These are phyloP conservation scores for Varroa destructor DNA, from an alignment of 1,140 invertebrate genomes.

Conservation along the genomic window DNA sequence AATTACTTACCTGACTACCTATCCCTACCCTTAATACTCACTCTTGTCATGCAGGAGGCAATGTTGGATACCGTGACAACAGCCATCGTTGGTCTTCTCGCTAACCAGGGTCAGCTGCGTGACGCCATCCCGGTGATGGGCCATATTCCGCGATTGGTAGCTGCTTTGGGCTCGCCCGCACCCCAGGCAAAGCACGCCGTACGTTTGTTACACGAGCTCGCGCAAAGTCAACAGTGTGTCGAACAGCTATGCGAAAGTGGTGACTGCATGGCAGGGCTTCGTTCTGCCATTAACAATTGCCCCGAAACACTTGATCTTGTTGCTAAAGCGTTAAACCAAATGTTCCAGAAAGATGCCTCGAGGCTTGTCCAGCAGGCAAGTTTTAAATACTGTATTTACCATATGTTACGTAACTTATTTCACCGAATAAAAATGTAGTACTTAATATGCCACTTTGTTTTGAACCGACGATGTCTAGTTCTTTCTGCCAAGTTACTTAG, in stretches of 20 bases:
- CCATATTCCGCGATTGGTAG: constrained; percentile 66
- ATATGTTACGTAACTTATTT: constrained; percentile 6
- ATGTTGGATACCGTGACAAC: constrained; percentile 67
- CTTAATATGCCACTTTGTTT: no score
- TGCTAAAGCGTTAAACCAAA: constrained; percentile 70
- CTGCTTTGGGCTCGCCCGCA: constrained; percentile 26
- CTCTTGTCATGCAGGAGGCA: constrained; percentile 50
- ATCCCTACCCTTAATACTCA: constrained; percentile 27
- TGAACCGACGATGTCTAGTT: no score
- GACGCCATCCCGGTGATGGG: constrained; percentile 84
- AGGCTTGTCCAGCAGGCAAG: constrained; percentile 66
- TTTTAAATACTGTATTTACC: constrained; percentile 34
- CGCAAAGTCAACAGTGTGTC: constrained; percentile 53
- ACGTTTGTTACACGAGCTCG: constrained; percentile 36
- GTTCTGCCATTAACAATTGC: constrained; percentile 70
- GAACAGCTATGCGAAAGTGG: constrained; percentile 61
- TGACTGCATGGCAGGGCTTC: constrained; percentile 47
- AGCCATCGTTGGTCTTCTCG: constrained; percentile 64
- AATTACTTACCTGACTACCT: constrained; percentile 36
- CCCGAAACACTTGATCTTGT: constrained; percentile 66
- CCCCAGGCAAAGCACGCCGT: constrained; percentile 30
- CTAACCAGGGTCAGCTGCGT: constrained; percentile 67
- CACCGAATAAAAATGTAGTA: constrained; percentile 19
- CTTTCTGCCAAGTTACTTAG: no score
- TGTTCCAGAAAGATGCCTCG: constrained; percentile 69